Conservation (phyloP, 2,888 invertebrate genomes). For the Thelaira solivaga region DNA sequence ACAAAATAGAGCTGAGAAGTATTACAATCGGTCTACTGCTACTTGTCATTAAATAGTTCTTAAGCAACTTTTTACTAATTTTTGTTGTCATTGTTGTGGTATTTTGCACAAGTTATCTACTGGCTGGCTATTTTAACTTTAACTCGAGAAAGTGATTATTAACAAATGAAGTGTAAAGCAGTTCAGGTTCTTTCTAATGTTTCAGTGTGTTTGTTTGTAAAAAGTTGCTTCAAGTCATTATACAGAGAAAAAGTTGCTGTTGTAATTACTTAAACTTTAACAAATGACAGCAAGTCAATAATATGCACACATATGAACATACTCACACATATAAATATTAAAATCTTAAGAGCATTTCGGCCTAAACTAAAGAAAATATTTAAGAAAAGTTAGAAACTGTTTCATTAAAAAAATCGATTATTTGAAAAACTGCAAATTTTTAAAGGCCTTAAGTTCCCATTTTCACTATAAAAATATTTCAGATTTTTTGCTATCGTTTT, state of each 20-base stretch:
- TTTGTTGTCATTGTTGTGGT: slow-evolving; percentile 9
- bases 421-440: too few relatives aligned
- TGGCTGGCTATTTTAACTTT: background rate
- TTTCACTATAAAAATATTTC: too few relatives aligned
- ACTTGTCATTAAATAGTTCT: slow-evolving; percentile 22
- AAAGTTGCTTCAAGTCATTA: slow-evolving; percentile 54
- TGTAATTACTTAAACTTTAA: slow-evolving; percentile 48
- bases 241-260: slow-evolving; percentile 5
- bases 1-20: background rate
- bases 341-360: slow-evolving; percentile 3
- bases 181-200: slow-evolving; percentile 24
- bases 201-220: slow-evolving; percentile 3
- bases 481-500: too few relatives aligned
- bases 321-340: background rate
- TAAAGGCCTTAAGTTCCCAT: too few relatives aligned
- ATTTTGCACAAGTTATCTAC: slow-evolving; percentile 2
- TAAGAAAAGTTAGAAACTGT: too few relatives aligned
- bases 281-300: slow-evolving; percentile 50
- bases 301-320: slow-evolving; percentile 12
- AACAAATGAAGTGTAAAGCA: slow-evolving; percentile 58
- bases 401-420: too few relatives aligned
- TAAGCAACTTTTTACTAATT: background rate
- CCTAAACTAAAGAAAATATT: background rate
- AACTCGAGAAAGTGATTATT: slow-evolving; percentile 43
- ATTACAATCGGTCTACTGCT: background rate